These are phyloP conservation scores for Pseudorectes ferrugineus DNA, from an alignment of 2,113 vertebrate genomes.

Conservation along the genomic window DNA sequence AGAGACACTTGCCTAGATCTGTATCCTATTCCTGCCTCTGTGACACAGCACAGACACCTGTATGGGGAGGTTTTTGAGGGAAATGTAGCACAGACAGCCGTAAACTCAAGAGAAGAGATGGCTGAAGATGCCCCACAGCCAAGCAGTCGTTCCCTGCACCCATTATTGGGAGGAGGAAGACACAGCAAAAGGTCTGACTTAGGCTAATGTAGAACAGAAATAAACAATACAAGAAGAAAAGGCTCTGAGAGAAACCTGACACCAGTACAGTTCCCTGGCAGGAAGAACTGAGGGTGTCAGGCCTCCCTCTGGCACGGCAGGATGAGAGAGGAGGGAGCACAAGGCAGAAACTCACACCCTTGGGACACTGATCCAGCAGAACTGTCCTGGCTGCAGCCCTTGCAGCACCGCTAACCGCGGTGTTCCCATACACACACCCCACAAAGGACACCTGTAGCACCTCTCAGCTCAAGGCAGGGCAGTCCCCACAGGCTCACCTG, in stretches of 20 bases:
- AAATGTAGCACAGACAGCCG: background rate
- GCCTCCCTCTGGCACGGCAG: background rate
- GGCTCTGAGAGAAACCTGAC: background rate
- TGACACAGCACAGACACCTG: background rate
- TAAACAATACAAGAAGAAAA: background rate
- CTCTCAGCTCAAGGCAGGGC: background rate
- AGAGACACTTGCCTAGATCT: background rate
- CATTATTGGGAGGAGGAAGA: background rate
- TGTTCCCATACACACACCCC: fast-evolving
- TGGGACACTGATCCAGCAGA: fast-evolving
- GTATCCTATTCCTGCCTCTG: background rate
- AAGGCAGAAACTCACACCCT: fast-evolving
- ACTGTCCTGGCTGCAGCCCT: fast-evolving
- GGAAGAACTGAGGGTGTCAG: background rate
- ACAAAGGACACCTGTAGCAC: background rate
- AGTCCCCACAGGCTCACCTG: background rate
- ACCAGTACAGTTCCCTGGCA: background rate
- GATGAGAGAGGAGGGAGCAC: background rate
- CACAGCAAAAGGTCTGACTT: background rate
- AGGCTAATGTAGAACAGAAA: background rate
- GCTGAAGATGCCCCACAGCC: background rate
- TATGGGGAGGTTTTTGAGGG: background rate
- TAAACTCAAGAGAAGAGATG: background rate
- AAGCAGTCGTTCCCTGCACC: background rate
- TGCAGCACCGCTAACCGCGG: background rate